phyloP scores from a whole-genome alignment of 2,113 vertebrate species.

The Vulpes ferrilata region DNA sequence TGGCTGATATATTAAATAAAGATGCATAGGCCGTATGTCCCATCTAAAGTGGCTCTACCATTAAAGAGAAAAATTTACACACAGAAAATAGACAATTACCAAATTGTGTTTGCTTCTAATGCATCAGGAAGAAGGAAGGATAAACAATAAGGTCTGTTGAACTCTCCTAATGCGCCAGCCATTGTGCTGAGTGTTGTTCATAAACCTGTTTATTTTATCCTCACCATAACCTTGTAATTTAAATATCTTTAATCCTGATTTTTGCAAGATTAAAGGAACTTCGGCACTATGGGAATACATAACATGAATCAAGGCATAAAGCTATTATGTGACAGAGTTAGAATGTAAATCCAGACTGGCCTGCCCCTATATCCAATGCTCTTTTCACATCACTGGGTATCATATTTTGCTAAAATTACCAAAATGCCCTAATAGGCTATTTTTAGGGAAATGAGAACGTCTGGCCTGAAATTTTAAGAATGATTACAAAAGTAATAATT shows the following conservation, averaged over 20 bases:
- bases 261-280: constrained; percentile 2
- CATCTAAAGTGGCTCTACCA: not conserved
- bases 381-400: not conserved
- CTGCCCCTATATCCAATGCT: not conserved
- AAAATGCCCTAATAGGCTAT: not conserved
- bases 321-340: not conserved
- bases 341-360: not conserved
- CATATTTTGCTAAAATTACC: not conserved
- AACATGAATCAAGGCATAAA: not conserved
- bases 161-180: not conserved
- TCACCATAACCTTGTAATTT: not conserved
- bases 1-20: not conserved
- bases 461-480: not conserved
- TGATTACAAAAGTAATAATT: constrained; percentile 9
- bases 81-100: not conserved
- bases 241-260: constrained; percentile 18
- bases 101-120: constrained; percentile 13
- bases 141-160: not conserved
- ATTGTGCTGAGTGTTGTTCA: not conserved
- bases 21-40: no score
- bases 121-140: not conserved
- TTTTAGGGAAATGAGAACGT: not conserved
- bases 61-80: not conserved
- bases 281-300: not conserved
- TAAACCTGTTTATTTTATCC: constrained; percentile 19